Conservation (phyloP, 2,888 invertebrate genomes). For the Oxytorus armatus region DNA sequence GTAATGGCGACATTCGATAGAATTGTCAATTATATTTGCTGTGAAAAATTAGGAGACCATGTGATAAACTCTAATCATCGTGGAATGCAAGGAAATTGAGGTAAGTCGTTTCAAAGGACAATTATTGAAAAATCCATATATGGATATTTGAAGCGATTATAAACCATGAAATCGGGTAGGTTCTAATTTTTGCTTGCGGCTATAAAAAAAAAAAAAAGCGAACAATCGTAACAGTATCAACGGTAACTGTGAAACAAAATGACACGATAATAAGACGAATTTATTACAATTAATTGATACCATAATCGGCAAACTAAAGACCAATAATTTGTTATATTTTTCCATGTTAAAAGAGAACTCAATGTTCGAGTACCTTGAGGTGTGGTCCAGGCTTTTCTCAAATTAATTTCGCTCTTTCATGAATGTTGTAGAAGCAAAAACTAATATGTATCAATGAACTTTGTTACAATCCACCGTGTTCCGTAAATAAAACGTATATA, state of each 20-base stretch:
- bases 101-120: constrained; percentile 1
- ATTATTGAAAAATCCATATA: background rate
- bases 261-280: background rate
- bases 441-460: background rate
- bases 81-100: constrained; percentile 30
- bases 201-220: background rate
- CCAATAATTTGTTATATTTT: background rate
- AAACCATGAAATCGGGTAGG: background rate
- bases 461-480: background rate
- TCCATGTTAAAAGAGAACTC: background rate
- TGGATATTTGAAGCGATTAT: background rate
- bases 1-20: constrained; percentile 73
- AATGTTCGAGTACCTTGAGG: background rate
- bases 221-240: background rate
- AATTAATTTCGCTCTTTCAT: background rate
- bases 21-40: constrained; percentile 69
- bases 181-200: background rate
- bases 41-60: constrained; percentile 36
- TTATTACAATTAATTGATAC: background rate
- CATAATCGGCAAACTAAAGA: background rate
- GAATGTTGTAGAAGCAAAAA: background rate
- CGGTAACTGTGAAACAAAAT: background rate
- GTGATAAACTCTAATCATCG: constrained; percentile 36
- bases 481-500: background rate
- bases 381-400: background rate